Evolutionary conservation across 2,797 vertebrate genomes (phyloP), one percentile per base, ranked within the genome.

Genomic region (Scyliorhinus canicula): DNA sequence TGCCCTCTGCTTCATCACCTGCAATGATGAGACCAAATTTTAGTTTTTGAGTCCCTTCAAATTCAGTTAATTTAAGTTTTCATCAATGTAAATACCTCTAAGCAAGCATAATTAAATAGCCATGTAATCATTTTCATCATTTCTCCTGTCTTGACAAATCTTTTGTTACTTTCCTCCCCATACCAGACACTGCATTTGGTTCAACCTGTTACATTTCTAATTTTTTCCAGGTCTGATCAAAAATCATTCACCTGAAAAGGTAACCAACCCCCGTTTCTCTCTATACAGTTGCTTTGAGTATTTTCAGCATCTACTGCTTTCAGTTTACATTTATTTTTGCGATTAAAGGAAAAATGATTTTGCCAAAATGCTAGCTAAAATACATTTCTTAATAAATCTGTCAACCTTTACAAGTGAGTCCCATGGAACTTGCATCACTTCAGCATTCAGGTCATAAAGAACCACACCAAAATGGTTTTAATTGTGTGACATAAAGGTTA

Each of bases 1-100:
- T 98, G 96, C 97, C 95, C 77, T 98, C 97, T 82, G 96, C 97
- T 97, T 99, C 99, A 95, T 99, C 99, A 95, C 98, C 99, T 99
- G 96, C 2, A 50, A 94, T 95, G 9, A 88, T 1, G 24, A 95
- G 35, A n/a, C 16, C 31, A 74, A 9, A 52, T 44, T 60, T 74
- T n/a, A 94, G 31, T 94, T n/a, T n/a, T n/a, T 94, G 11, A 52
- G 24, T 52, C 28, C 19, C 21, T 52, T 2, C 67, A 94, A 71
- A 93, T 47, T 71, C n/a, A 57, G 11, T 85, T n/a, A 60, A 26
- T 63, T 67, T 28, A 14, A 19, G 31, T 28, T 19, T 19, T n/a
- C 12, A 21, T 90, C 31, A 57, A 35, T 31, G n/a, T 60, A 90
- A 90, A 90, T 85, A 85, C 24, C 3, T 4, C 77, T 44, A 2